A percentile compares a stretch with the other conserved stretches of the same genome.
Evolutionary conservation across 2,113 vertebrate species (phyloP).

Genomic region (Heliornis fulica): DNA sequence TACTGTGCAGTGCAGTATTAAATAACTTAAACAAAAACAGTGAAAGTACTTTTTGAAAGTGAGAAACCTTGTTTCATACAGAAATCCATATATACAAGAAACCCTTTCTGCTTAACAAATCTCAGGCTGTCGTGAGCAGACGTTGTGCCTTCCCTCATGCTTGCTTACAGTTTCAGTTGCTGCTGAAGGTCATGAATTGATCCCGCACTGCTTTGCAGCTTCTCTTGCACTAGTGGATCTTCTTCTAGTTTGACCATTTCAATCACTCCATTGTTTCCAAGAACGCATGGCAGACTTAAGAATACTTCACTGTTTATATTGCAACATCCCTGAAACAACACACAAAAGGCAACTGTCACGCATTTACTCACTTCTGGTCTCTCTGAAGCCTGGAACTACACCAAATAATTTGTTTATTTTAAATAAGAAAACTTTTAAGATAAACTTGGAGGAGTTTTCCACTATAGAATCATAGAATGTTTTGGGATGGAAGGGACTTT

Average conservation of each 20-base stretch:
- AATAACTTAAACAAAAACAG: not conserved
- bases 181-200: constrained; percentile 82
- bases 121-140: not conserved
- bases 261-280: constrained; percentile 81
- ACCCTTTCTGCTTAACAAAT: not conserved
- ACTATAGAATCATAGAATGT: too few species aligned
- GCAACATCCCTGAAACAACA: constrained; percentile 80
- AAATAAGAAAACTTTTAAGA: not conserved
- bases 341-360: not conserved
- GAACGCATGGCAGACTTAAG: constrained; percentile 88
- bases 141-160: not conserved
- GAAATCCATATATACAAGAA: not conserved
- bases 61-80: not conserved
- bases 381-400: not conserved
- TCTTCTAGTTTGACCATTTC: constrained; percentile 78
- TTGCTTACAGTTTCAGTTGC: constrained; percentile 83
- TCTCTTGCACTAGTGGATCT: constrained; percentile 72
- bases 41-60: not conserved
- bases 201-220: constrained; percentile 78
- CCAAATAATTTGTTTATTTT: not conserved
- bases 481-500: too few species aligned
- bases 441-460: too few species aligned
- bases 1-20: not conserved
- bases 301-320: constrained; percentile 88
- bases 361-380: not conserved